Evolutionary conservation across 2,797 vertebrate species (phyloP).

Genomic region (Brachyrhaphis roseni): DNA sequence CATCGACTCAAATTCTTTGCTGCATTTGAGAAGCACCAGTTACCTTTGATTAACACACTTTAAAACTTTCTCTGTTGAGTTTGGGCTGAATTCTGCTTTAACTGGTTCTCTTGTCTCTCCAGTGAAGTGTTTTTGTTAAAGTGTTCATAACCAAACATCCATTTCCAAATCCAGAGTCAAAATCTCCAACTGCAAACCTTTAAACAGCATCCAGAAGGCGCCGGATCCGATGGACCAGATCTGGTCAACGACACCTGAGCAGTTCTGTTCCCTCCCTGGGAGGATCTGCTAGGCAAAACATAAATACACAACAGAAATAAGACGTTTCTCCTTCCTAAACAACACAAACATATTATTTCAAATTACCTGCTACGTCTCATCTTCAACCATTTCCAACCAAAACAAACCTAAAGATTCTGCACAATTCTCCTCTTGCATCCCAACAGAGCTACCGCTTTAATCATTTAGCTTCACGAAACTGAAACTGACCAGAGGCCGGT

Average conservation of each 20-base stretch:
- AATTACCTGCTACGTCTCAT: background rate
- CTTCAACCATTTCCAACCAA: background rate
- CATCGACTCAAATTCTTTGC: too few species aligned
- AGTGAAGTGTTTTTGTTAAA: background rate
- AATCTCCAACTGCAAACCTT: background rate
- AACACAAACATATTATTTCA: background rate
- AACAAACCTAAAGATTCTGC: background rate
- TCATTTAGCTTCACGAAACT: background rate
- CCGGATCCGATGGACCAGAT: background rate
- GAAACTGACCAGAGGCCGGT: background rate
- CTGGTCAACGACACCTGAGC: background rate
- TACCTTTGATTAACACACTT: background rate
- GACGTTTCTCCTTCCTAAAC: background rate
- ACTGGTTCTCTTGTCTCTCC: background rate
- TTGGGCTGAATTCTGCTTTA: background rate
- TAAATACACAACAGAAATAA: background rate
- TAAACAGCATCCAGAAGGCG: background rate
- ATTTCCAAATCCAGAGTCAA: background rate
- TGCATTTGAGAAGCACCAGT: background rate
- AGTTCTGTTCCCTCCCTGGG: background rate
- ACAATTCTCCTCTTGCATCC: background rate
- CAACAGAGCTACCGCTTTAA: background rate
- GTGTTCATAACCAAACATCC: background rate
- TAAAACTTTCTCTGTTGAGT: background rate
- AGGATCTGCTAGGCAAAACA: background rate